These are phyloP conservation scores for Andrena trimmerana DNA, from an alignment of 2,888 invertebrate genomes.

Conservation along the genomic window DNA sequence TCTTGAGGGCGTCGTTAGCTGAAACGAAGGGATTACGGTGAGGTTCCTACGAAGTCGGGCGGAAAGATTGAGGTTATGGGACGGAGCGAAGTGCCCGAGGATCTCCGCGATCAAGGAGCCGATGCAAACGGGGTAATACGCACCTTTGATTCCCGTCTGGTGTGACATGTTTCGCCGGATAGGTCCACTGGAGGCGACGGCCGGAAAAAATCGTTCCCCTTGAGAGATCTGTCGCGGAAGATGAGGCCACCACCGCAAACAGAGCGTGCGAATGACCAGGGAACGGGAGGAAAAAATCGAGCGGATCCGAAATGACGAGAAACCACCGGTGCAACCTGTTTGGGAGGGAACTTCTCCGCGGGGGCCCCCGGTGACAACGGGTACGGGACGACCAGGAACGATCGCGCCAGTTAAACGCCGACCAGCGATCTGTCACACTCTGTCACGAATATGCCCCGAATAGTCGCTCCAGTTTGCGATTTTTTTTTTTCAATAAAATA, in stretches of 20 bases:
- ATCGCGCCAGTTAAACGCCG: conserved; percentile 30
- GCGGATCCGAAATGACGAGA: conserved; percentile 22
- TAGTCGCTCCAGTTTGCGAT: conserved; percentile 21
- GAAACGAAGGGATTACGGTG: conserved; percentile 78
- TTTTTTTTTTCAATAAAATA: conserved; percentile 29
- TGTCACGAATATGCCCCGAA: conserved; percentile 34
- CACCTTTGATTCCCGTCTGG: conserved; percentile 96
- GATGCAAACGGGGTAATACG: conserved; percentile 33
- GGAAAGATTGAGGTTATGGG: conserved; percentile 47
- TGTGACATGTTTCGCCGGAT: conserved; percentile 90
- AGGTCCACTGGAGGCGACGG: conserved; percentile 16
- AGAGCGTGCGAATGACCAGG: conserved; percentile 27
- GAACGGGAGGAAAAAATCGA: conserved; percentile 22
- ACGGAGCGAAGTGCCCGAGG: conserved; percentile 14
- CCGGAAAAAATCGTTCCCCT: conserved; percentile 3
- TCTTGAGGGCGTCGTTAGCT: conserved; percentile 94
- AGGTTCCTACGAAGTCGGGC: neutral
- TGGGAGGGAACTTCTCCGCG: conserved; percentile 2
- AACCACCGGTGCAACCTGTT: conserved; percentile 25
- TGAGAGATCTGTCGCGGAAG: neutral
- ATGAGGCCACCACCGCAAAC: conserved; percentile 32
- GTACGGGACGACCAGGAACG: conserved; percentile 36
- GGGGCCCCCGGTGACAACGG: conserved; percentile 14
- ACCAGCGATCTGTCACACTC: conserved; percentile 41
- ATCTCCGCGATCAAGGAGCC: neutral